Base-by-base conservation (phyloP, 2,888 invertebrate genomes). In the Lepidochitona cinerea region DNA sequence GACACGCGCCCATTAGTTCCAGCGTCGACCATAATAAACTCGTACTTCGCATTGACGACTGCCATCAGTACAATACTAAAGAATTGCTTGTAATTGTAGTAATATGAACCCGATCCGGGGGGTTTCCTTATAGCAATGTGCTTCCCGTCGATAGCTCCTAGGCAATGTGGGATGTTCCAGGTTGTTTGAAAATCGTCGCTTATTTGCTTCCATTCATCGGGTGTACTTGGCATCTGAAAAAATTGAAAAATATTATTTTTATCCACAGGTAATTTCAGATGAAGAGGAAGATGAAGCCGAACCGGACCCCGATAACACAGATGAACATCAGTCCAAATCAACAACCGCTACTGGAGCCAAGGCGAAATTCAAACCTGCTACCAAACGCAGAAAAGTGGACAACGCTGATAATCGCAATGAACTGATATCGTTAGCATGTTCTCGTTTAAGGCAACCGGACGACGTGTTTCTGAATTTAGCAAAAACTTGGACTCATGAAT, bases 141-240 rank as follows among this genome's bases (percentile, higher is more conserved):
- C 32, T 73, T 73, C 35, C 69, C 73, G 35, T 73, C 73, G 14
- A 73, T 32, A 29, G 70, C 73, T 12, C 74, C 72, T 7, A 72
- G n/a, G 53, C 54, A 66, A 52, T 72, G 66, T 53, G 75, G 72
- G 41, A 72, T 72, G 35, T 72, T 72, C 75, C 72, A 75, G 9
- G 9, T 41, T 12, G 9, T 18, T 9, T 18, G 41, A 41, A 41
- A 41, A 12, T 41, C 18, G 18, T 41, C 41, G 18, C 9, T 18
- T 18, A 12, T 18, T 41, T 12, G 41, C 41, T 41, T 41, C 64
- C 64, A 64, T 26, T 64, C 64, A 32, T 64, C 64, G 14, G n/a
- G n/a, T 26, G 64, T 64, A 14, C 26, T 64, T 26, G 64, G 64
- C 33, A 64, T 26, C 64, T 64, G 64, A 33, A 64, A 64, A 41